Evolutionary conservation across 2,888 invertebrate genomes (phyloP).

Genomic region (Mesorhabditis sp.): DNA sequence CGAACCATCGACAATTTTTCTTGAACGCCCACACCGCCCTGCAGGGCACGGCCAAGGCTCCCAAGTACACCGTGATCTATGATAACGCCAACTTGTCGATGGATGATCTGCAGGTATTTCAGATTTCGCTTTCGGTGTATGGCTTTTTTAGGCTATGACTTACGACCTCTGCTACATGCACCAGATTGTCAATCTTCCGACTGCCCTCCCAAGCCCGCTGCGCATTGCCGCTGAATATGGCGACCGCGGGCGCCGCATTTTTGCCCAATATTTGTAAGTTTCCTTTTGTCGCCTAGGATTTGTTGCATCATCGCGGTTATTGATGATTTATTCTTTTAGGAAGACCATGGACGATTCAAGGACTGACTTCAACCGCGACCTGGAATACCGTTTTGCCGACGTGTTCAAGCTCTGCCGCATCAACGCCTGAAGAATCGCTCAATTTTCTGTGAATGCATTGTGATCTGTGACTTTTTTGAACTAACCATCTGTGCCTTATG

Average conservation of each 20-base stretch:
- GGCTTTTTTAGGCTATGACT: constrained; percentile 16
- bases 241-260: constrained; percentile 13
- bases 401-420: too few species aligned
- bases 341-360: too few species aligned
- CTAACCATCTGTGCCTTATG: too few species aligned
- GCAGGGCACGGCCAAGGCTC: constrained; percentile 31
- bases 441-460: too few species aligned
- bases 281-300: too few species aligned
- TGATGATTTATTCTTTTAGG: too few species aligned
- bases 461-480: too few species aligned
- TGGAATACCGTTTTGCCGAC: too few species aligned
- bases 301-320: too few species aligned
- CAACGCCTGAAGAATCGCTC: too few species aligned
- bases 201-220: constrained; percentile 20
- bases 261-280: too few species aligned
- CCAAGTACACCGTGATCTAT: constrained; percentile 18
- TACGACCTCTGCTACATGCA: constrained; percentile 17
- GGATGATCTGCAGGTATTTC: neutral
- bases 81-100: constrained; percentile 1
- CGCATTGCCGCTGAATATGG: constrained; percentile 16
- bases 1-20: constrained; percentile 45
- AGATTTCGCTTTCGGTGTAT: neutral
- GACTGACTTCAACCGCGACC: too few species aligned
- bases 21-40: constrained; percentile 50
- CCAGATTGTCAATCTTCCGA: constrained; percentile 19